Evolutionary conservation across 1,140 invertebrate genomes (phyloP).

Genomic region (Pararge aegeria): DNA sequence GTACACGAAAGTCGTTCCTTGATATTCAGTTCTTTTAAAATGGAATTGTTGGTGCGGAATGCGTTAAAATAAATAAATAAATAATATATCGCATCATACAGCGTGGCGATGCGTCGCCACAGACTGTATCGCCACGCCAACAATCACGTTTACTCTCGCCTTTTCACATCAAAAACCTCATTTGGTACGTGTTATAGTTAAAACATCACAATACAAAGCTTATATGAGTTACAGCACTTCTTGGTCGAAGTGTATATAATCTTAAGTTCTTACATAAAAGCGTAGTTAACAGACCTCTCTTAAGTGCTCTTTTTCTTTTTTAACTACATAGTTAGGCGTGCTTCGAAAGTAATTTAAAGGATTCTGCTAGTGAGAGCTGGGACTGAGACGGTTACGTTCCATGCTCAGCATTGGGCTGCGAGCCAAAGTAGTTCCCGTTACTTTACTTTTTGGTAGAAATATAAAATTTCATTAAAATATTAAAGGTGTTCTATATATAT

Average conservation of each 20-base stretch:
- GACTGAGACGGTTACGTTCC: slow-evolving; percentile 4
- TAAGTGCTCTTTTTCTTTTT: not conserved
- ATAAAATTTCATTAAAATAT: not conserved
- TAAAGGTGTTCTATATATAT: too few relatives aligned
- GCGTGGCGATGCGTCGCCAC: too few relatives aligned
- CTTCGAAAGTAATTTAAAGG: slow-evolving; percentile 6
- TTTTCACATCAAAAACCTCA: too few relatives aligned
- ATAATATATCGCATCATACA: too few relatives aligned
- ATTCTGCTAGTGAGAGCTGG: slow-evolving; percentile 4
- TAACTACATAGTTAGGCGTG: not conserved
- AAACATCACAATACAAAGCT: too few relatives aligned
- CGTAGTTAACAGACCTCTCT: not conserved
- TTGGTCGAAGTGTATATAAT: not conserved
- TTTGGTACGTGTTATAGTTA: too few relatives aligned
- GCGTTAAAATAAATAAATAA: too few relatives aligned
- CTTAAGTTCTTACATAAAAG: not conserved
- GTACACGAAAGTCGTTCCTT: too few relatives aligned
- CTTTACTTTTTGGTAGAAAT: not conserved
- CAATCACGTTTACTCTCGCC: too few relatives aligned
- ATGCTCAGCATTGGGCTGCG: not conserved
- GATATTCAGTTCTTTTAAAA: too few relatives aligned
- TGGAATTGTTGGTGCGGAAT: too few relatives aligned
- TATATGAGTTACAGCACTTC: not conserved
- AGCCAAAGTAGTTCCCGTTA: not conserved
- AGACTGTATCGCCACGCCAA: too few relatives aligned